Evolutionary conservation across 2,113 vertebrate genomes (phyloP).

Genomic region (Casuarius casuarius): DNA sequence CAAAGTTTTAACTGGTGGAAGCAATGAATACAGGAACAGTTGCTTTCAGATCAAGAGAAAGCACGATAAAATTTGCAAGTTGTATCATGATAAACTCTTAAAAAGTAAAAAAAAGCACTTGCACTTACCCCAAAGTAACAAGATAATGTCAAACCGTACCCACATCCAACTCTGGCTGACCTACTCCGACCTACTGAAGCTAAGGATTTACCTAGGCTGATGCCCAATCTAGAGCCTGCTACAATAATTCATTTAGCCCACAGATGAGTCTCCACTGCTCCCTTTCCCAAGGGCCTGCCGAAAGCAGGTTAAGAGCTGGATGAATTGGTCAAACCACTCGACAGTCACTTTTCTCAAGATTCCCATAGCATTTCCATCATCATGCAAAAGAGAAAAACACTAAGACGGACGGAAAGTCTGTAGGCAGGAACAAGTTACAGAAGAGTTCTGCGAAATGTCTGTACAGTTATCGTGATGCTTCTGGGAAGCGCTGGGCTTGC

Average conservation of each 20-base stretch:
- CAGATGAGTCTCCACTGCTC: not conserved
- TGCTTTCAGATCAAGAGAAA: fast-evolving
- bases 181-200: not conserved
- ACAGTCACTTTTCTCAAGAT: not conserved
- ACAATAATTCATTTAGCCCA: not conserved
- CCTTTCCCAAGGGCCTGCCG: not conserved
- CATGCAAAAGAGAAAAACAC: not conserved
- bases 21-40: fast-evolving
- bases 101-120: not conserved
- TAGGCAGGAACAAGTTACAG: not conserved
- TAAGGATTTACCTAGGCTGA: not conserved
- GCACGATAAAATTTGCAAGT: not conserved
- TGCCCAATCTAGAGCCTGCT: not conserved
- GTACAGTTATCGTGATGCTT: fast-evolving
- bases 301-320: not conserved
- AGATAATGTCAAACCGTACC: not conserved
- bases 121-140: not conserved
- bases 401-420: not conserved
- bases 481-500: not conserved
- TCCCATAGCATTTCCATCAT: not conserved
- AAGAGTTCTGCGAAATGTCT: fast-evolving
- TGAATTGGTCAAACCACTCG: not conserved
- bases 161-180: not conserved
- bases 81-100: fast-evolving
- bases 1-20: not conserved